phyloP scores from a whole-genome alignment of 2,888 invertebrate species.

The Romanomermis culicivorax region DNA sequence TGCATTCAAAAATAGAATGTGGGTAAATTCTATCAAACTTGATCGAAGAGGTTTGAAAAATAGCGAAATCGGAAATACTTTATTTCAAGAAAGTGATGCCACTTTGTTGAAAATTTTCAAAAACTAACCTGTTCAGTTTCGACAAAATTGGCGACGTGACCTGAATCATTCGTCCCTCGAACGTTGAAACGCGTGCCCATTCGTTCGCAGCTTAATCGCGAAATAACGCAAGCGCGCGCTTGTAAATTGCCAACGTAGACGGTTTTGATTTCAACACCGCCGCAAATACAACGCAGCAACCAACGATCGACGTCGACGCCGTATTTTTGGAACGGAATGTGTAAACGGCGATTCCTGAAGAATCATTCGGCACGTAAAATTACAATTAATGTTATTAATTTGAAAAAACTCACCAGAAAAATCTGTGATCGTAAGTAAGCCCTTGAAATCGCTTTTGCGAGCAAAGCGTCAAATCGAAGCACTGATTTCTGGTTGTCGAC shows the following conservation, averaged over 20 bases:
- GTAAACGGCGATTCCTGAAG: constrained; percentile 68
- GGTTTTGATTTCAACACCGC: constrained; percentile 84
- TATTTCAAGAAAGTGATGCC: no score
- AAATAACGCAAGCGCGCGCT: constrained; percentile 80
- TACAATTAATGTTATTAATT: background rate
- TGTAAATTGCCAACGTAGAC: constrained; percentile 90
- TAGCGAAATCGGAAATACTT: no score
- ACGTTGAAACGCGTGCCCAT: constrained; percentile 96
- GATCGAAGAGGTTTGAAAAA: no score
- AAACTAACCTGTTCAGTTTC: constrained; percentile 79
- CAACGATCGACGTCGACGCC: constrained; percentile 72
- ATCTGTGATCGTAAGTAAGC: constrained; percentile 65
- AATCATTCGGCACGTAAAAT: background rate
- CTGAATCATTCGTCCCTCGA: constrained; percentile 93
- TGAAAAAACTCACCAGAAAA: constrained; percentile 55
- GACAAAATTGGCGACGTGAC: constrained; percentile 97
- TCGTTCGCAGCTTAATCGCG: constrained; percentile 83
- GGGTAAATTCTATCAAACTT: no score
- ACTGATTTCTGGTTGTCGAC: constrained; percentile 36
- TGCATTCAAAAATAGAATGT: no score
- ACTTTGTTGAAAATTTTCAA: background rate
- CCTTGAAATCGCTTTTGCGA: constrained; percentile 67
- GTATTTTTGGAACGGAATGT: constrained; percentile 71
- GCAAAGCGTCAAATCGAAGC: constrained; percentile 76
- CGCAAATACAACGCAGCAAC: constrained; percentile 87